Base-by-base conservation (phyloP, 2,888 invertebrate genomes). In the Dryadula phaetusa region DNA sequence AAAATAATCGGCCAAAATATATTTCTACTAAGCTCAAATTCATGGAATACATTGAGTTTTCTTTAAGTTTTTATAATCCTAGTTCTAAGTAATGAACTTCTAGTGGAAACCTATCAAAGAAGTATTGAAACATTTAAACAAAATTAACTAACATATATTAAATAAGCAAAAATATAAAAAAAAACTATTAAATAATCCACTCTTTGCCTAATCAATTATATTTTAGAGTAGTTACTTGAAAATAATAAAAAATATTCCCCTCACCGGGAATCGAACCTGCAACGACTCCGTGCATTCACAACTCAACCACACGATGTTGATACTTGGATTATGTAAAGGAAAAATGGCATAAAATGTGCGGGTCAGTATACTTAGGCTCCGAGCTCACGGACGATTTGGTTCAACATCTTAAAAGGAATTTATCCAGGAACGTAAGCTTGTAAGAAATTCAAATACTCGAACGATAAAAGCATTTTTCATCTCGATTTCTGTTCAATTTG, bases 381-480 rank as follows among this genome's bases (percentile, higher is more conserved):
- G 62, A 69, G 69, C 74, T 75, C 74, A 74, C 73, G 73, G 75
- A 70, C 77, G 80, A 84, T 82, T 84, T 82, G 76, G 79, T 76
- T 77, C 77, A 73, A 77, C 78, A 80, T 82, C 79, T 83, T 79
- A 81, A 81, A 80, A 80, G 82, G 84, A 85, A 86, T 86, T 85
- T 82, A 79, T 82, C 81, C 74, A 81, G 77, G 81, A 79, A 79
- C 82, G 79, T 74, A 79, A 83, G 80, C 80, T 78, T 74, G 79
- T 74, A 78, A 79, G 78, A 84, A 85, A 86, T 85, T 88, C 87
- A 86, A 88, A 89, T 88, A 85, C 81, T 82, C 73, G 71, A 82
- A 77, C 80, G 80, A 82, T 83, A 83, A 86, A 85, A 86, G 82
- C 81, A 86, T 84, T 85, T 82, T 76, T 81, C 80, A 83, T 86